Evolutionary conservation across 2,113 vertebrate species (phyloP).

Genomic region (Pelecanus crispus): DNA sequence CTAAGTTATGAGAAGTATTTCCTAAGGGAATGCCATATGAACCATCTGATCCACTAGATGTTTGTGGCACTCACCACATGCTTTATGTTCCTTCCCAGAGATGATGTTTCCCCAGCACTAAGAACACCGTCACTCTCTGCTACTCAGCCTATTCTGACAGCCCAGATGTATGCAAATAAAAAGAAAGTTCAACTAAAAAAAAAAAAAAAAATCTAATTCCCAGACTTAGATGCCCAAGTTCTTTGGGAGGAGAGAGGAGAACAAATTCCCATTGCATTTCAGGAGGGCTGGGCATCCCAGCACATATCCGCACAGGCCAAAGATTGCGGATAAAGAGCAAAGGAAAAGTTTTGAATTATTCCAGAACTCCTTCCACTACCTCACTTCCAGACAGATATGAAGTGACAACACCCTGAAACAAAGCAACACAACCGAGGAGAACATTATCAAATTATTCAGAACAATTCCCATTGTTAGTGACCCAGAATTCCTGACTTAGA

Average conservation of each 20-base stretch:
- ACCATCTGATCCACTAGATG: not conserved
- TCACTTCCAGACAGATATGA: slow-evolving; percentile 62
- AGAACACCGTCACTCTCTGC: not conserved
- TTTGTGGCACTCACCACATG: not conserved
- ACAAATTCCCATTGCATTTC: not conserved
- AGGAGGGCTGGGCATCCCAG: slow-evolving; percentile 18
- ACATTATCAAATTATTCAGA: slow-evolving; percentile 59
- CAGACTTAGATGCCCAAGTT: not conserved
- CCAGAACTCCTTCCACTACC: slow-evolving; percentile 58
- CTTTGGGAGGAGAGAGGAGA: not conserved
- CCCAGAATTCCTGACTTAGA: slow-evolving; percentile 41
- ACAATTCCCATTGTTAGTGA: slow-evolving; percentile 53
- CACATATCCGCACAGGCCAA: not conserved
- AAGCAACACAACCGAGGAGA: not conserved
- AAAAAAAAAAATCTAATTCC: not conserved
- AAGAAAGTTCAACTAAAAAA: not conserved
- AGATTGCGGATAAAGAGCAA: slow-evolving; percentile 45
- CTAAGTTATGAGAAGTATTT: not conserved
- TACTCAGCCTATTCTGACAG: not conserved
- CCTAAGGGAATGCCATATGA: not conserved
- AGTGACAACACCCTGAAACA: slow-evolving; percentile 57
- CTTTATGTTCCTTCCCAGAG: not conserved
- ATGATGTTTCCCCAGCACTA: not conserved
- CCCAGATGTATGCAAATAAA: not conserved
- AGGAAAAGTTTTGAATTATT: slow-evolving; percentile 51